phyloP scores from a whole-genome alignment of 2,888 invertebrate species.

The Dione vanillae region DNA sequence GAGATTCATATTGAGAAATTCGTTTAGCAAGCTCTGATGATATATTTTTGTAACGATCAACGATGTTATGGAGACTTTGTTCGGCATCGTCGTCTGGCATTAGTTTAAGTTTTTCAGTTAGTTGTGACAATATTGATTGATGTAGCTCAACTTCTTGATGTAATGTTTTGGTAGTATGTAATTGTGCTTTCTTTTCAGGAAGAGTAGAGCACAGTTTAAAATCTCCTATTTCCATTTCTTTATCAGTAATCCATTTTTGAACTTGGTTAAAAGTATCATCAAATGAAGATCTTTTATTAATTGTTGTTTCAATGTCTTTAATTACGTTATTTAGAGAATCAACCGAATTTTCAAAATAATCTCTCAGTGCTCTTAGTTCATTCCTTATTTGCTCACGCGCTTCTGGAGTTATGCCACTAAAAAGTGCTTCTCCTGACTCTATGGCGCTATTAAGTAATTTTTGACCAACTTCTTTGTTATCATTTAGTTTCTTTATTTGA shows the following conservation, averaged over 20 bases:
- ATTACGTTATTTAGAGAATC: conserved; percentile 93
- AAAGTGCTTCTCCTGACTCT: conserved; percentile 94
- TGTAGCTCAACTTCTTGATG: conserved; percentile 94
- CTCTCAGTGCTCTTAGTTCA: conserved; percentile 91
- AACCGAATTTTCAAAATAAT: conserved; percentile 92
- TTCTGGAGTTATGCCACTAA: conserved; percentile 93
- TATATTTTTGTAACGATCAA: conserved; percentile 88
- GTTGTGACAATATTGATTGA: conserved; percentile 91
- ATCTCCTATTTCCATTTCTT: conserved; percentile 88
- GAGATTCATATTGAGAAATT: conserved; percentile 87
- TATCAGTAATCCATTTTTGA: conserved; percentile 93
- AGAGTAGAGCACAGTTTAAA: conserved; percentile 90
- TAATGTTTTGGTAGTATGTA: conserved; percentile 91
- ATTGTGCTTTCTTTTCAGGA: conserved; percentile 93
- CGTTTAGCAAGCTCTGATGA: conserved; percentile 87
- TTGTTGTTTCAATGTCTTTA: conserved; percentile 93
- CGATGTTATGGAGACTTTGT: conserved; percentile 88
- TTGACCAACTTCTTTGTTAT: conserved; percentile 92
- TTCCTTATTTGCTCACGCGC: conserved; percentile 93
- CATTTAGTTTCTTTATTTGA: conserved; percentile 89
- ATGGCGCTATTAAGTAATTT: conserved; percentile 90
- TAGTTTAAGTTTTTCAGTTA: conserved; percentile 91
- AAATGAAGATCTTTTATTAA: conserved; percentile 95
- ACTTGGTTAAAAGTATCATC: conserved; percentile 96
- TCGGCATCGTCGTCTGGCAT: conserved; percentile 92